Percentiles rank a stretch among this genome's conserved stretches.
These are phyloP conservation scores for Gorsachius magnificus DNA, from an alignment of 2,797 vertebrate species.

Conservation along the genomic window DNA sequence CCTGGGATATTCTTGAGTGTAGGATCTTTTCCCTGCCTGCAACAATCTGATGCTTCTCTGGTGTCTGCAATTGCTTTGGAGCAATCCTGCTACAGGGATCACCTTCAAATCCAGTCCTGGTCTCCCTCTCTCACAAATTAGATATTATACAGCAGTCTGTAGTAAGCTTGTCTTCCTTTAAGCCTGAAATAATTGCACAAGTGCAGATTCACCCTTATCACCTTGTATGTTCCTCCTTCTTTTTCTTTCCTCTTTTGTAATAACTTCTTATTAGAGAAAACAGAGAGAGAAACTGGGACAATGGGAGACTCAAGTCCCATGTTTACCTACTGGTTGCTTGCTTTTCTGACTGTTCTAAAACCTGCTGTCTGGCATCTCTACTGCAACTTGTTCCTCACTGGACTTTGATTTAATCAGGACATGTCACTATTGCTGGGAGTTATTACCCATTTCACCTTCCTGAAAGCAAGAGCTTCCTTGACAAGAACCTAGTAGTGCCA, in stretches of 20 bases:
- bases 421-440: neutral
- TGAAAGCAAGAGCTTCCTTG: neutral
- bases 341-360: neutral
- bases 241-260: neutral
- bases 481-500: neutral
- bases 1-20: neutral
- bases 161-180: neutral
- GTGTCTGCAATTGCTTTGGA: neutral
- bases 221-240: neutral
- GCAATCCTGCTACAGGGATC: neutral
- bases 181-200: neutral
- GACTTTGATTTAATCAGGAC: neutral
- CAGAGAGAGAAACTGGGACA: neutral
- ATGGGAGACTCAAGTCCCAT: rapidly evolving
- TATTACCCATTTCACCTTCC: neutral
- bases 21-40: neutral
- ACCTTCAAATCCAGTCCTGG: neutral
- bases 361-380: neutral
- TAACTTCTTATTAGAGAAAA: neutral
- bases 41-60: neutral
- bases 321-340: neutral
- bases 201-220: neutral
- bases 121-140: neutral
- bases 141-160: neutral
- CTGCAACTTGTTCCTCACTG: neutral